phyloP scores from a whole-genome alignment of 1,140 invertebrate genomes.

The Campoletis sonorensis region DNA sequence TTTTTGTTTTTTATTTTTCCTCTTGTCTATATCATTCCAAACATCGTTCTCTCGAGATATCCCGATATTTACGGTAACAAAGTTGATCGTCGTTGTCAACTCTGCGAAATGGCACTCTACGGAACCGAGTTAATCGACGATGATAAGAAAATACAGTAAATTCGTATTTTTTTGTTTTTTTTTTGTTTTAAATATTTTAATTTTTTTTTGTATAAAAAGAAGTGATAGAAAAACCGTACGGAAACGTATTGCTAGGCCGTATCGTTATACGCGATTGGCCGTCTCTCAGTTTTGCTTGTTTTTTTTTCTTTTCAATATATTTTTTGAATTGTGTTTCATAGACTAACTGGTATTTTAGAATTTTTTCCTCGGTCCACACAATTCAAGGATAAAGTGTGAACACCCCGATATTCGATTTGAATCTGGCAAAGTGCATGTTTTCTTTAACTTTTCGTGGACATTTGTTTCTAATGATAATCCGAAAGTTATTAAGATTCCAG shows the following conservation, averaged over 20 bases:
- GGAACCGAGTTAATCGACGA: slow-evolving; percentile 58
- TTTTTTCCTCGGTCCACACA: not conserved
- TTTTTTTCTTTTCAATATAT: slow-evolving; percentile 6
- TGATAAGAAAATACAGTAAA: slow-evolving; percentile 63
- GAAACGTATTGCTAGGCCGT: slow-evolving; percentile 42
- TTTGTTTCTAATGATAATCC: slow-evolving; percentile 19
- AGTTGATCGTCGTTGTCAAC: slow-evolving; percentile 36
- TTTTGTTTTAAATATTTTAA: slow-evolving; percentile 15
- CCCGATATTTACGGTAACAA: slow-evolving; percentile 19
- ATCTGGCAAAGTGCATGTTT: slow-evolving; percentile 18
- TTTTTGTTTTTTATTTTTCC: slow-evolving; percentile 47
- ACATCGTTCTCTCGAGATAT: slow-evolving; percentile 3
- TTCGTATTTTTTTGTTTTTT: slow-evolving; percentile 44
- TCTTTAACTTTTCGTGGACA: not conserved
- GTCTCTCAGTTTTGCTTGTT: not conserved
- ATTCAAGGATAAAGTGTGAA: slow-evolving; percentile 5
- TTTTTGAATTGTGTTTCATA: slow-evolving; percentile 29
- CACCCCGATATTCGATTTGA: slow-evolving; percentile 4
- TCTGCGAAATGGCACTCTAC: slow-evolving; percentile 65
- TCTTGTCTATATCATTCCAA: not conserved
- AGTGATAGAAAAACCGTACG: slow-evolving; percentile 42
- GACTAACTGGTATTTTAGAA: slow-evolving; percentile 32
- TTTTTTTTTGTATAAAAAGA: slow-evolving; percentile 60
- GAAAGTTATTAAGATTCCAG: slow-evolving; percentile 12
- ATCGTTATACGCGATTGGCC: slow-evolving; percentile 27